A percentile compares a stretch with the other conserved stretches of the same genome.
Evolutionary conservation across 1,140 invertebrate genomes (phyloP).

Genomic region (Prorops nasuta): DNA sequence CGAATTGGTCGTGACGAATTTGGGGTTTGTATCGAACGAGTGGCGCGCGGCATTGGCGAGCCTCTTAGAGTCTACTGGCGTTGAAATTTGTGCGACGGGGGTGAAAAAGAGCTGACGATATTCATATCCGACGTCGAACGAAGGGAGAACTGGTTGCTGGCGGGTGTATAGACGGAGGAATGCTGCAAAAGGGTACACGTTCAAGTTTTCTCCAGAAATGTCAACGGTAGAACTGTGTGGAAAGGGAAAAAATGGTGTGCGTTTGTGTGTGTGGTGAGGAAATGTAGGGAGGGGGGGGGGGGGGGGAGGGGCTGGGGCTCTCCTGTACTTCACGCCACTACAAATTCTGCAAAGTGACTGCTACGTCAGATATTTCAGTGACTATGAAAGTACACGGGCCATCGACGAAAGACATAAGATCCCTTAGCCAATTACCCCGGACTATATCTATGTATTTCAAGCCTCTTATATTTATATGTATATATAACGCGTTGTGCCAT

Average conservation of each 20-base stretch:
- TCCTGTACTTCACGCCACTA: slow-evolving; percentile 26
- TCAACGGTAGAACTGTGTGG: too few species aligned
- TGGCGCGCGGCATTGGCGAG: slow-evolving; percentile 22
- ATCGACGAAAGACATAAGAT: too few species aligned
- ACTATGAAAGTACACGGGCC: slow-evolving; percentile 29
- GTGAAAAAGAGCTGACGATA: slow-evolving; percentile 43
- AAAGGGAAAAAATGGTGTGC: too few species aligned
- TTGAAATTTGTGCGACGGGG: slow-evolving; percentile 40
- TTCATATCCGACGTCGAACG: slow-evolving; percentile 31
- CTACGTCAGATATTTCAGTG: slow-evolving; percentile 31
- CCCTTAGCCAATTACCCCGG: too few species aligned
- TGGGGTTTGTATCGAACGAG: slow-evolving; percentile 20
- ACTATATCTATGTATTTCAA: too few species aligned
- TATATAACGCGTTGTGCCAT: too few species aligned
- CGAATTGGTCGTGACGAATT: slow-evolving; percentile 16
- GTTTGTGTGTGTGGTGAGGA: background rate
- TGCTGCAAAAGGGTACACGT: too few species aligned
- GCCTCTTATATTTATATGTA: too few species aligned
- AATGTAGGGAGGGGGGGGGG: background rate
- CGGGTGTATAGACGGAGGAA: too few species aligned
- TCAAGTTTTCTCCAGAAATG: too few species aligned
- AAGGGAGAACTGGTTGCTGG: too few species aligned
- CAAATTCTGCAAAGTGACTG: slow-evolving; percentile 27
- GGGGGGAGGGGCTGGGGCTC: slow-evolving; percentile 7
- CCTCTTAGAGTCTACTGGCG: slow-evolving; percentile 29